A percentile compares a stretch with the other conserved stretches of the same genome.
These are phyloP conservation scores for Callithrix jacchus DNA, from an alignment of 2,113 vertebrate species.

Conservation along the genomic window DNA sequence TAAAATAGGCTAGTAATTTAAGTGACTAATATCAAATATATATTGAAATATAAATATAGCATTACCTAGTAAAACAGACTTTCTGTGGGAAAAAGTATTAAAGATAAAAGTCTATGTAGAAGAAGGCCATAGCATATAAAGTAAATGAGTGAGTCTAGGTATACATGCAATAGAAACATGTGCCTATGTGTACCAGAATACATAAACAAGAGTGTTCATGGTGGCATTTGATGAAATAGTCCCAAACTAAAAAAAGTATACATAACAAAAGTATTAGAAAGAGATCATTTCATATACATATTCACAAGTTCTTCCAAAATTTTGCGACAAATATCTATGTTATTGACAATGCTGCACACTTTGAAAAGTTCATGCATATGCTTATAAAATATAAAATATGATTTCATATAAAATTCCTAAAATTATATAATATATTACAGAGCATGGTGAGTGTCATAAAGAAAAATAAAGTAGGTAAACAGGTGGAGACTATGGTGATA, in stretches of 20 bases:
- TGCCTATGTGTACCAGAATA: background rate
- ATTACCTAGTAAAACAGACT: background rate
- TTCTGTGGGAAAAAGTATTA: background rate
- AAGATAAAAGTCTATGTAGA: background rate
- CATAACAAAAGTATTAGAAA: background rate
- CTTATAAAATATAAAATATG: background rate
- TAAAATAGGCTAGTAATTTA: background rate
- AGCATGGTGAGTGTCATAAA: background rate
- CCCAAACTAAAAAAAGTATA: background rate
- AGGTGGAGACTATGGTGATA: too few relatives aligned
- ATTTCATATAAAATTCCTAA: background rate
- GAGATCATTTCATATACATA: background rate
- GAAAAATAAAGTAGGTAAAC: too few relatives aligned
- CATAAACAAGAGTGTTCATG: background rate
- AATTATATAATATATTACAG: background rate
- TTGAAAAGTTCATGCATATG: background rate
- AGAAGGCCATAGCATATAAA: background rate
- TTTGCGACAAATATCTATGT: background rate
- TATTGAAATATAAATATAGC: background rate
- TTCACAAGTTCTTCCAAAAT: background rate
- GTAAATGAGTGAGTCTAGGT: background rate
- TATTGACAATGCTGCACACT: background rate
- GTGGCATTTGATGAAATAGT: background rate
- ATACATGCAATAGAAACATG: background rate
- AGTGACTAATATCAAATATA: background rate